Evolutionary conservation across 2,888 invertebrate species (phyloP), one percentile per base, ranked within the genome.

Genomic region (Punctoribates punctum): DNA sequence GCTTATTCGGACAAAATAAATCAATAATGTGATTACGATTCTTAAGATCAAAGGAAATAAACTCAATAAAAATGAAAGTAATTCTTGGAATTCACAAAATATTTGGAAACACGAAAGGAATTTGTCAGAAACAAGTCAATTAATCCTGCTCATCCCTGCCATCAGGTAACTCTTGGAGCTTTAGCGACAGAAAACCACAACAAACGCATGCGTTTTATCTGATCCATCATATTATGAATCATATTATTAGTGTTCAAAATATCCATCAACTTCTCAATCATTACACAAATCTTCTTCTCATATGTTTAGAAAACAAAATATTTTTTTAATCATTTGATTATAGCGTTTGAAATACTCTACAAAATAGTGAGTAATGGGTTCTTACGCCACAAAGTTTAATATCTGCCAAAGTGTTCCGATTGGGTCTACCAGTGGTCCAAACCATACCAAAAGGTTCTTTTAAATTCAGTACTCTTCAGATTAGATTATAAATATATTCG

Each of bases 131-230:
- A 6, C 34, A 34, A 34, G 51, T 51, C n/a, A 51, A n/a, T 51
- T 51, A 51, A 4, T 4, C n/a, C 3, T 51, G 51, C 51, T 51
- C 34, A 51, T 51, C 15, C 13, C 51, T n/a, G 29, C 17, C 29
- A 65, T 27, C 1, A 29, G 65, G 62, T 65, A 65, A 65, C 65
- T 65, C 65, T 65, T 65, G 65, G 65, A 65, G 65, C 29, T 65
- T 34, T 65, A n/a, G 29, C 4, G 13, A 9, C 25, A 17, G 34
- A 15, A 34, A 17, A 17, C 4, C 65, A 65, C n/a, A 65, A 65
- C 65, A 65, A 65, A 65, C 65, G 65, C 65, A 65, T 65, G 65
- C 65, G 65, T 65, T 65, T 65, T 48, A 48, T 15, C 13, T 11
- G 13, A 48, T 48, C 13, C 13, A 11, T 13, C 2, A 48, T 13